Evolutionary conservation across 37 sponge, comb jelly and placozoan genomes (phyloP), one percentile per base, ranked within the genome.

Genomic region (Aplysina aerophoba): DNA sequence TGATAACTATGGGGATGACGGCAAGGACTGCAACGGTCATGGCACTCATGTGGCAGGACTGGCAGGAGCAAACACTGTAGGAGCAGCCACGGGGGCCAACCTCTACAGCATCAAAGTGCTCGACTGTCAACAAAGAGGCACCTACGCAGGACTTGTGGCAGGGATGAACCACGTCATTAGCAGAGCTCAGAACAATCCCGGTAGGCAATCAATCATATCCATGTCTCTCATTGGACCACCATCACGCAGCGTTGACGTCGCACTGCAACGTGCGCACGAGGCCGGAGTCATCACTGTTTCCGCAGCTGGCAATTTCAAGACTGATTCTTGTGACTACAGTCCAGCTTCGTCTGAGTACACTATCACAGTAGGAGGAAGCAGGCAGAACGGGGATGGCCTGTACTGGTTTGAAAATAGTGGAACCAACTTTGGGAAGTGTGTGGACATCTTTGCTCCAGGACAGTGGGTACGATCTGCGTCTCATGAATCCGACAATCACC

Each of bases 21-120:
- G 94, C 15, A 0, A 28, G 12, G 94, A 93, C 39, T 93, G 93
- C 59, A 40, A 87, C 60, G 90, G 93, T 8, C 93, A 93, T 39
- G 93, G 93, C 12, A 89, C 93, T 35, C 93, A 93, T 72, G 91
- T 90, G 15, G 91, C 94, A n/a, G 90, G 94, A 57, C 31, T 90
- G 22, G 86, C 86, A 41, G 94, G 57, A 22, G 94, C 91, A 1
- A 83, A 71, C 60, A 90, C 41, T 0, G 73, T 37, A 28, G 94
- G 94, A 8, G 81, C 67, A 6, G 91, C 94, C 6, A 87, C 85
- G 31, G 56, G 30, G 40, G 94, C 84, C 4, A 41, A 20, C 38
- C 22, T 94, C 0, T 90, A 88, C 74, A 90, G 91, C 38, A 83
- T 90, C 16, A 81, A 88, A 24, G 89, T 90, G 27, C 44, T 94